A percentile compares a stretch with the other conserved stretches of the same genome.
Evolutionary conservation across 2,888 invertebrate genomes (phyloP).

Genomic region (Dicyrtoma fusca): DNA sequence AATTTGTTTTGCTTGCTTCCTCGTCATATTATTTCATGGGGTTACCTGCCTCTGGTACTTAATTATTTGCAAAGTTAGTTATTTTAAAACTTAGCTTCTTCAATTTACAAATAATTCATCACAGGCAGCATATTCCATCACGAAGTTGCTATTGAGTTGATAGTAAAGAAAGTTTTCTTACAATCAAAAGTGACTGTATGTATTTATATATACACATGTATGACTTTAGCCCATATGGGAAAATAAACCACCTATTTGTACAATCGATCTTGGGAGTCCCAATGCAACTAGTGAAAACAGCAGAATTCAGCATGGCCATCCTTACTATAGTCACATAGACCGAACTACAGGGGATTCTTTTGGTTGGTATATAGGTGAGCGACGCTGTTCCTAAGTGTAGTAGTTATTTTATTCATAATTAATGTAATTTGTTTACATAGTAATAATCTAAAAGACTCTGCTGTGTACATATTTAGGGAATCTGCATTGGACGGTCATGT

Average conservation of each 20-base stretch:
- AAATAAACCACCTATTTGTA: constrained; percentile 22
- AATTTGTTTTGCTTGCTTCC: constrained; percentile 31
- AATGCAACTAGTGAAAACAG: not conserved
- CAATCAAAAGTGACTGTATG: no score
- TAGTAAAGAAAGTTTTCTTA: no score
- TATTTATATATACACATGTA: not conserved
- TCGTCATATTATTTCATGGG: constrained; percentile 37
- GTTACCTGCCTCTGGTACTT: constrained; percentile 39
- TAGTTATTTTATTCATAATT: not conserved
- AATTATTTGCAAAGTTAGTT: constrained; percentile 15
- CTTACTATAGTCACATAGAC: constrained; percentile 28
- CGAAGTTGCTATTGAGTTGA: not conserved
- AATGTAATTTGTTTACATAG: not conserved
- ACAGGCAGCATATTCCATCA: no score
- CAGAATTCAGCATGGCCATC: constrained; percentile 25
- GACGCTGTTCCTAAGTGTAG: not conserved
- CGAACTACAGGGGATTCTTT: constrained; percentile 34
- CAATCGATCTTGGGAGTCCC: not conserved
- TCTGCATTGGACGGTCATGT: constrained; percentile 42
- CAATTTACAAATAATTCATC: not conserved
- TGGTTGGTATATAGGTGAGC: constrained; percentile 40
- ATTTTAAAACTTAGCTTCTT: not conserved
- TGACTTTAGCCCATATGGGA: constrained; percentile 14
- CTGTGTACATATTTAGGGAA: constrained; percentile 1
- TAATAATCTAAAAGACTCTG: not conserved